Evolutionary conservation across 64 coral and sea anemone species (phyloP).

Genomic region (Catalaphyllia jardinei): DNA sequence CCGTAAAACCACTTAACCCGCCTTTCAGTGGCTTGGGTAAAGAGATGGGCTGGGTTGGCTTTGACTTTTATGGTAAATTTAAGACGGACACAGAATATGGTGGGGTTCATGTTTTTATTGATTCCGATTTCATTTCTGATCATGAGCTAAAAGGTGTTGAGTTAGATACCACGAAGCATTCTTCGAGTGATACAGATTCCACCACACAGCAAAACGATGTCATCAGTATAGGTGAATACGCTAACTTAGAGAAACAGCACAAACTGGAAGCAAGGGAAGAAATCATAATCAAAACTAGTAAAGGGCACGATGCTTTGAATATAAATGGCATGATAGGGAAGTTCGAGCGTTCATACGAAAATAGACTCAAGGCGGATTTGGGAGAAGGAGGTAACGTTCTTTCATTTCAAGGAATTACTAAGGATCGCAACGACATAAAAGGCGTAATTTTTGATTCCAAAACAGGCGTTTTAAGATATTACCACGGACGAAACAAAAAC

Average conservation of each 20-base stretch:
- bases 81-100: not conserved
- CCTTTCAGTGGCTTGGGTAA: not conserved
- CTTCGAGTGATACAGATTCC: not conserved
- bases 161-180: not conserved
- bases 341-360: not conserved
- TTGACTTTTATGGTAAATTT: constrained; percentile 5
- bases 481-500: not conserved
- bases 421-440: not conserved
- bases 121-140: not conserved
- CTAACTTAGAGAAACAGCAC: not conserved
- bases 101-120: not conserved
- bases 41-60: not conserved
- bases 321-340: constrained; percentile 1
- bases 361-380: not conserved
- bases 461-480: not conserved
- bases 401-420: constrained; percentile 25
- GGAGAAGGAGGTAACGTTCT: not conserved
- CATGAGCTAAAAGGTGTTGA: not conserved
- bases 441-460: constrained; percentile 1
- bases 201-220: not conserved
- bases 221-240: not conserved
- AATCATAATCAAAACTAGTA: not conserved
- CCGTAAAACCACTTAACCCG: not conserved
- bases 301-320: not conserved
- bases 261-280: not conserved